A percentile compares a stretch with the other conserved stretches of the same genome.
phyloP scores from a whole-genome alignment of 1,140 invertebrate genomes.

The Brevipalpus yothersi region DNA sequence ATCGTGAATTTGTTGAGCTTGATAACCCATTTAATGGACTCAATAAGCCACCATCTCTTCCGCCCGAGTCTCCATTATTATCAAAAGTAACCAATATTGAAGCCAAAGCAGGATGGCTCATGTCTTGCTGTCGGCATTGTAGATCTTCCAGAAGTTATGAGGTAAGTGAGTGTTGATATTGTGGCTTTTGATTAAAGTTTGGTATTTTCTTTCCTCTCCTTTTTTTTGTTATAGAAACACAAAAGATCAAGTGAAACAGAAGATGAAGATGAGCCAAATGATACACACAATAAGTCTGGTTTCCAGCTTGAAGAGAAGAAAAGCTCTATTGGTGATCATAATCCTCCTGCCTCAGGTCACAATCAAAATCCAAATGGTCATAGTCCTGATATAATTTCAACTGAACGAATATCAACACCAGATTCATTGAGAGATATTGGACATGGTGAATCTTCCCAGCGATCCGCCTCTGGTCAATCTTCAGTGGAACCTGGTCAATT shows the following conservation, averaged over 20 bases:
- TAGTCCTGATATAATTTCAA: neutral
- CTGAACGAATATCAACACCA: neutral
- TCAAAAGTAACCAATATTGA: neutral
- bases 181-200: neutral
- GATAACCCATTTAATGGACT: conserved; percentile 64
- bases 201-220: neutral
- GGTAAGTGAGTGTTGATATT: neutral
- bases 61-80: neutral
- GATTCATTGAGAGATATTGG: neutral
- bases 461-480: neutral
- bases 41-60: neutral
- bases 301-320: neutral
- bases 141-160: neutral
- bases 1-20: conserved; percentile 86
- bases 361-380: neutral
- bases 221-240: neutral
- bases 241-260: neutral
- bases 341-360: neutral
- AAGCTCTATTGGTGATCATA: neutral
- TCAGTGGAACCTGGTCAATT: conserved; percentile 2
- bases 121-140: neutral
- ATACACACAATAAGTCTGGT: neutral
- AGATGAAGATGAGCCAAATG: neutral
- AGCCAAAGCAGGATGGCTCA: neutral
- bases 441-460: neutral